A percentile compares a stretch with the other conserved stretches of the same genome.
phyloP scores from a whole-genome alignment of 2,797 vertebrate species.

The Todus mexicanus region DNA sequence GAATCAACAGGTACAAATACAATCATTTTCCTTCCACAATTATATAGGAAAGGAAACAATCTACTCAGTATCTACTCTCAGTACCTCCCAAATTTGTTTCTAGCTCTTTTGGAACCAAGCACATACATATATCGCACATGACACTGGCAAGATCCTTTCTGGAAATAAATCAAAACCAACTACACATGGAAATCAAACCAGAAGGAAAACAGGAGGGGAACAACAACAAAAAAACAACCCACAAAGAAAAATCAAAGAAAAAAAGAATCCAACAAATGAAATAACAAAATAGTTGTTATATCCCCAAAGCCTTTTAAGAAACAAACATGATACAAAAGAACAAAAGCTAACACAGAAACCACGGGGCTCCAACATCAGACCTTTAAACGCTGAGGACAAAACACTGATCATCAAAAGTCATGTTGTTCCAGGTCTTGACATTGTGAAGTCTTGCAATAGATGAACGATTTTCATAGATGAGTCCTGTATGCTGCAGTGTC shows the following conservation, averaged over 20 bases:
- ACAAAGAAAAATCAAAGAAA: background rate
- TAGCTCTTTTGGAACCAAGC: constrained; percentile 75
- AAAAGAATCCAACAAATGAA: constrained; percentile 23
- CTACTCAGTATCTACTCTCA: constrained; percentile 27
- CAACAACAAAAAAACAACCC: no score
- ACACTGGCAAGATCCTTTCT: constrained; percentile 79
- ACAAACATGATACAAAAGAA: constrained; percentile 67
- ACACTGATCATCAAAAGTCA: constrained; percentile 67
- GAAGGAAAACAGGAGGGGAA: constrained; percentile 21
- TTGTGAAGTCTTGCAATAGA: constrained; percentile 65
- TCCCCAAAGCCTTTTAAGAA: constrained; percentile 66
- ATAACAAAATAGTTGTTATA: constrained; percentile 42
- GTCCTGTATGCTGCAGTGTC: constrained; percentile 68
- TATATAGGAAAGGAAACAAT: constrained; percentile 71
- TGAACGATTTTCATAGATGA: constrained; percentile 60
- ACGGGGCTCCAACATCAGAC: constrained; percentile 72
- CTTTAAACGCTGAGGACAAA: constrained; percentile 75
- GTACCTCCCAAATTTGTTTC: constrained; percentile 54
- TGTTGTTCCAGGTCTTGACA: constrained; percentile 68
- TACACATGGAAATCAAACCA: constrained; percentile 21
- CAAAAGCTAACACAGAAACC: constrained; percentile 51
- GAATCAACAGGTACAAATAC: constrained; percentile 65
- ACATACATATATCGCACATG: constrained; percentile 79
- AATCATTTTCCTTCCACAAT: constrained; percentile 70
- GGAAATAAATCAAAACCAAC: background rate